Conservation (phyloP, 2,113 vertebrate genomes). For the Himantopus leucocephalus region DNA sequence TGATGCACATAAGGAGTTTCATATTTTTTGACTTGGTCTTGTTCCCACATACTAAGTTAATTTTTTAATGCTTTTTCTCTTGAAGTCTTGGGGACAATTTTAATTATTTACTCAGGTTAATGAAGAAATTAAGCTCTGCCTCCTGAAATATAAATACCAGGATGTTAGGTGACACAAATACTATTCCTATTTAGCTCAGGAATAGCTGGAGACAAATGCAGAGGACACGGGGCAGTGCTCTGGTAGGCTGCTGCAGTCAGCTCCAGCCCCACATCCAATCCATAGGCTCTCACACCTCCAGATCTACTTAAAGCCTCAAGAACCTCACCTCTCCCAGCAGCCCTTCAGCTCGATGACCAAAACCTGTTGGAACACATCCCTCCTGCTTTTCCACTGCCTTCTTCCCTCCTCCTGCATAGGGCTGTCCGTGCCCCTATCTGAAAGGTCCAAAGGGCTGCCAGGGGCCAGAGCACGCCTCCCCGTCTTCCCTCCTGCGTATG, state of each 20-base stretch:
- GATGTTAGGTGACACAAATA: not conserved
- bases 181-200: not conserved
- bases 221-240: not conserved
- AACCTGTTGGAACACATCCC: not conserved
- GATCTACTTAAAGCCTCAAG: not conserved
- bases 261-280: not conserved
- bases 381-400: not conserved
- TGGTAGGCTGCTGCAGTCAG: not conserved
- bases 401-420: not conserved
- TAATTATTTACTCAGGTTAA: slow-evolving; percentile 43
- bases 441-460: not conserved
- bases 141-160: not conserved
- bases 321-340: not conserved
- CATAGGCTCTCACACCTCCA: not conserved
- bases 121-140: slow-evolving; percentile 17
- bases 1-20: not conserved
- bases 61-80: not conserved
- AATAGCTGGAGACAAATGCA: not conserved
- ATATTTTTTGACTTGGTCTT: not conserved
- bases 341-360: not conserved
- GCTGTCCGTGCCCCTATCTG: not conserved
- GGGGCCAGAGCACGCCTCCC: not conserved
- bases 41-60: not conserved
- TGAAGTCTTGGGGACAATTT: slow-evolving; percentile 11
- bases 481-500: not conserved